A percentile compares a stretch with the other conserved stretches of the same genome.
Evolutionary conservation across 2,113 vertebrate genomes (phyloP).

Genomic region (Dipodomys ordii): DNA sequence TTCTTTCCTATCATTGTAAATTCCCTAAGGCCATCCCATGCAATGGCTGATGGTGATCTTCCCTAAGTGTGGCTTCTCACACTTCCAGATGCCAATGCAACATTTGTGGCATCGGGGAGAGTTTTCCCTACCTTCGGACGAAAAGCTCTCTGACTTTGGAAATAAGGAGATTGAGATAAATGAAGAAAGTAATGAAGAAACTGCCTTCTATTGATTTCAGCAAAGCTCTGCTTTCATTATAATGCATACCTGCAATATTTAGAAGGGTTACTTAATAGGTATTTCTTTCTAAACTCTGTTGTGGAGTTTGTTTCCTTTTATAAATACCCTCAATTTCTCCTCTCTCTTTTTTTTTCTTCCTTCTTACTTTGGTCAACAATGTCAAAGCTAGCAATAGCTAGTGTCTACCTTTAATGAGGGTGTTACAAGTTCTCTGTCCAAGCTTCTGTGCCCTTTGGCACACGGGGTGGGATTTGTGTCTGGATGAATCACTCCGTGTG

Average conservation of each 20-base stretch:
- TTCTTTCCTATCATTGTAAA: neutral
- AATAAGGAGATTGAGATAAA: neutral
- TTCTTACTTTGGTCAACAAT: neutral
- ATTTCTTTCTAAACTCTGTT: neutral
- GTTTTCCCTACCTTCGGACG: neutral
- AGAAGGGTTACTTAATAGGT: neutral
- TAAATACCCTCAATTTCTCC: neutral
- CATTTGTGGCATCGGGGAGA: neutral
- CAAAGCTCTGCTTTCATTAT: neutral
- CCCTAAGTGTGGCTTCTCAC: neutral
- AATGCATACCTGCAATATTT: rapidly evolving
- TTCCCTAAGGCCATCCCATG: neutral
- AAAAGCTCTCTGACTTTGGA: neutral
- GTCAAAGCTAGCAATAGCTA: too few relatives aligned
- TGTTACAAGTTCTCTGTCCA: too few relatives aligned
- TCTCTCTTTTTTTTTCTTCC: neutral
- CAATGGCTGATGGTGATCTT: neutral
- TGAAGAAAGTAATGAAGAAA: neutral
- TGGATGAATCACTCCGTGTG: too few relatives aligned
- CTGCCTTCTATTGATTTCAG: neutral
- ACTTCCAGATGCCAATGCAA: rapidly evolving
- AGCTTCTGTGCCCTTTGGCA: neutral
- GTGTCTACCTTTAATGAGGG: too few relatives aligned
- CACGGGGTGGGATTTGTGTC: rapidly evolving
- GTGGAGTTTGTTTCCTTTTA: neutral